Base-by-base conservation (phyloP, 2,888 invertebrate species). In the Hyppa rectilinea region DNA sequence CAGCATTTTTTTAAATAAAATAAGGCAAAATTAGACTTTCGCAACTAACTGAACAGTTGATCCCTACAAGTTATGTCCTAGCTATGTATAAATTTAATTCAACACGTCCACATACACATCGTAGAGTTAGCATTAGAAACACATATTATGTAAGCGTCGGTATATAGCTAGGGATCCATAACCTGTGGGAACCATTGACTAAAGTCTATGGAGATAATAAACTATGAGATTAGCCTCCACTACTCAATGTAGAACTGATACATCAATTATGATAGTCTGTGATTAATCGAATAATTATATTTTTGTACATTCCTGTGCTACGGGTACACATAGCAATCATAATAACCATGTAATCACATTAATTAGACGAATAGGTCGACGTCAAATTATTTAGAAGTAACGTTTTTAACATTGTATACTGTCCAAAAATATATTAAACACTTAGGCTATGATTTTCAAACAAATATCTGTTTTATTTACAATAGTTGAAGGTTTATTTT, bases 291-390 rank as follows among this genome's bases (percentile, higher is more conserved):
- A 90, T 91, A 90, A 91, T 91, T 90, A 91, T 94, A 95, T 95
- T 94, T 94, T 94, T 94, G 87, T 95, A 95, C 95, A 95, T 95
- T 95, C 95, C 95, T 94, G 87, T 86, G 88, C 88, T 94, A 95
- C 95, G 95, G 95, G 95, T 95, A 93, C 89, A 83, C 79, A 70
- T 85, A 82, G 80, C 69, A 76, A 83, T 63, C 73, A 60, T 71
- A 75, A 60, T 71, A 75, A 76, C 68, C 75, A 68, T 83, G 63
- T 78, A 82, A 82, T 77, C 83, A 83, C 83, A 71, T 85, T 75
- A 75, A 67, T 69, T 84, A 84, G 80, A 71, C 53, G 31, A n/a
- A 67, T 83, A 84, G 74, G 53, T 84, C 80, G 71, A 75, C 74
- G 83, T 87, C 85, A 84, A 88, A 86, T 87, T 87, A 87, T 78